Evolutionary conservation across 2,888 invertebrate species (phyloP), one percentile per base, ranked within the genome.

Genomic region (Drosophila neutralis): DNA sequence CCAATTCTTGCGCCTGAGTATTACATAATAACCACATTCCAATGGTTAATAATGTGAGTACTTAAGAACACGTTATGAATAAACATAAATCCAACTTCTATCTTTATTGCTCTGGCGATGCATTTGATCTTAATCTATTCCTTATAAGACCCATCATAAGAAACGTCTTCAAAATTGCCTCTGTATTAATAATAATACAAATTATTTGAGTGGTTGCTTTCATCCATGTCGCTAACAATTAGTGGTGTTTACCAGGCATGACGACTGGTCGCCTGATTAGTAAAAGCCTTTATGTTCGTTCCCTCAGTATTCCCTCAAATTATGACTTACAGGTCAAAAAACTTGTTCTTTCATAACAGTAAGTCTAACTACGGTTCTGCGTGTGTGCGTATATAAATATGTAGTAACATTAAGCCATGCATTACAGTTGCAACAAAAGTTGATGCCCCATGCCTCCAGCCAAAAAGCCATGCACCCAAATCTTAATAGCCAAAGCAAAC

Each of bases 291-390:
- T 13, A 38, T 27, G 36, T n/a, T 56, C n/a, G 38, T 49, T 27
- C 29, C 29, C 29, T 29, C 29, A n/a, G 38, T 27, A 56, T 38
- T 29, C 56, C n/a, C 56, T 56, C 27, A 38, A 56, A 56, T 38
- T 38, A 56, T 56, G 38, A 10, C 56, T 56, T n/a, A n/a, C 56
- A 29, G 38, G 27, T 56, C 27, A 38, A n/a, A n/a, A 40, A 56
- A 56, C 56, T 56, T 38, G 38, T 56, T 56, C 21, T 56, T n/a
- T 38, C n/a, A 13, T 29, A 56, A 56, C 56, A n/a, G 56, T 56
- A n/a, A 13, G 27, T 56, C 29, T 56, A 3, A n/a, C 13, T 1
- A 40, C 15, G 27, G 27, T 38, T 27, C n/a, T 56, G 56, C 54
- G 54, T 56, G 54, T 38, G 36, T 27, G 38, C 27, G n/a, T 56